A percentile compares a stretch with the other conserved stretches of the same genome.
Evolutionary conservation across 2,888 invertebrate genomes (phyloP).

Genomic region (Aspidiotus destructor): DNA sequence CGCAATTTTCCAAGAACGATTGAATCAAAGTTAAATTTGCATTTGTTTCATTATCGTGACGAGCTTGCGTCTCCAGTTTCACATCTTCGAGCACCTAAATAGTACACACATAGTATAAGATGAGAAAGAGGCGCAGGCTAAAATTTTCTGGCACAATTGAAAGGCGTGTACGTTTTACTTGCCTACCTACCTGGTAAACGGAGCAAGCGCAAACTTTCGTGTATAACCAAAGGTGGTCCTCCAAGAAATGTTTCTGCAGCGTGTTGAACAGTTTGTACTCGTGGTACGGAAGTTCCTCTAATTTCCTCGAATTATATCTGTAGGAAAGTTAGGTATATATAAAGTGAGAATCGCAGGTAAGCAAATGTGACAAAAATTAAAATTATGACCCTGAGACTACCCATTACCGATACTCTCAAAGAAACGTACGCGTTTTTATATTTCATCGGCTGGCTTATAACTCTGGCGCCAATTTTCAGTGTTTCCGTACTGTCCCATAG

Average conservation of each 20-base stretch:
- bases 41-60: conserved; percentile 40
- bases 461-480: conserved; percentile 32
- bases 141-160: no score
- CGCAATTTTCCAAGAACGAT: conserved; percentile 50
- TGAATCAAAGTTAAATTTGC: conserved; percentile 51
- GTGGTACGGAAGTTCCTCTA: conserved; percentile 71
- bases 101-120: neutral
- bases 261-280: conserved; percentile 50
- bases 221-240: conserved; percentile 66
- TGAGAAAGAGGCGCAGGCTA: neutral
- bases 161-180: no score
- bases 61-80: conserved; percentile 43
- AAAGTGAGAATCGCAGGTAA: no score
- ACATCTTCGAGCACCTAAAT: conserved; percentile 61
- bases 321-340: neutral
- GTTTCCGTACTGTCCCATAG: conserved; percentile 24
- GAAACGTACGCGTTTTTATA: conserved; percentile 23
- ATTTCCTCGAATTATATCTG: conserved; percentile 64
- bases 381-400: neutral
- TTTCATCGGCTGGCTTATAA: conserved; percentile 30
- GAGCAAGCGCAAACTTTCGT: conserved; percentile 70
- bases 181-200: conserved; percentile 49
- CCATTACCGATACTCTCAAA: neutral
- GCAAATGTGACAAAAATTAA: neutral
- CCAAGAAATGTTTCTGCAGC: conserved; percentile 59